phyloP scores from a whole-genome alignment of 2,113 vertebrate genomes.

The Mesitornis unicolor region DNA sequence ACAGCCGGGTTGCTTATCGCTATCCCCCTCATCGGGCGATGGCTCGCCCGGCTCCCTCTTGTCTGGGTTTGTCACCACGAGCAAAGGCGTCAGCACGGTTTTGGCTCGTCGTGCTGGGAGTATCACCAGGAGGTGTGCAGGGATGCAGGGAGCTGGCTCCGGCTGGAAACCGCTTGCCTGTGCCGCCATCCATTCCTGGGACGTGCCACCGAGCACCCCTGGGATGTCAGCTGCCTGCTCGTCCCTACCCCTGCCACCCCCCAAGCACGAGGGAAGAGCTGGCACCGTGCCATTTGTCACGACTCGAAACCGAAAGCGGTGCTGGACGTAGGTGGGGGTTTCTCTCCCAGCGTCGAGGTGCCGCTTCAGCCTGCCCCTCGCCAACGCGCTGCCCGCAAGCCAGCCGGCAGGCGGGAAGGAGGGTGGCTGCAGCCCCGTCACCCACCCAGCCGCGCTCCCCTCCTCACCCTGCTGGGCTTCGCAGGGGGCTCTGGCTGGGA shows the following conservation, averaged over 20 bases:
- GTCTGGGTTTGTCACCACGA: fast-evolving
- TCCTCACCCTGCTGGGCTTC: neutral
- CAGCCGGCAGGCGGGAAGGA: neutral
- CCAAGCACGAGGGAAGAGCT: neutral
- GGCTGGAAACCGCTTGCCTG: fast-evolving
- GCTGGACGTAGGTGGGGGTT: constrained; percentile 39
- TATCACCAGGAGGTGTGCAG: fast-evolving
- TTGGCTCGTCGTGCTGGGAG: neutral
- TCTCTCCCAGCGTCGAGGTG: neutral
- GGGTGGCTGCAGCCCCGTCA: neutral
- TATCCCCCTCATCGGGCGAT: neutral
- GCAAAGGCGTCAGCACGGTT: neutral
- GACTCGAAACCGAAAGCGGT: constrained; percentile 24
- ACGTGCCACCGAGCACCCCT: fast-evolving
- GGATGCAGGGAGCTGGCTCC: neutral
- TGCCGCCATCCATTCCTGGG: too few relatives aligned
- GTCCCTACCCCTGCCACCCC: neutral
- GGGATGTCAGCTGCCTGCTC: neutral
- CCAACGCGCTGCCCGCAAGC: neutral
- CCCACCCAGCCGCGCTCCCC: neutral
- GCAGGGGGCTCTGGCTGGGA: neutral
- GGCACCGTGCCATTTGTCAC: neutral
- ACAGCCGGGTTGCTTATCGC: too few relatives aligned
- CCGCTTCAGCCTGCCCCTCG: neutral
- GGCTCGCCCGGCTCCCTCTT: neutral